phyloP scores from a whole-genome alignment of 2,113 vertebrate genomes.

The Hydropotes inermis region DNA sequence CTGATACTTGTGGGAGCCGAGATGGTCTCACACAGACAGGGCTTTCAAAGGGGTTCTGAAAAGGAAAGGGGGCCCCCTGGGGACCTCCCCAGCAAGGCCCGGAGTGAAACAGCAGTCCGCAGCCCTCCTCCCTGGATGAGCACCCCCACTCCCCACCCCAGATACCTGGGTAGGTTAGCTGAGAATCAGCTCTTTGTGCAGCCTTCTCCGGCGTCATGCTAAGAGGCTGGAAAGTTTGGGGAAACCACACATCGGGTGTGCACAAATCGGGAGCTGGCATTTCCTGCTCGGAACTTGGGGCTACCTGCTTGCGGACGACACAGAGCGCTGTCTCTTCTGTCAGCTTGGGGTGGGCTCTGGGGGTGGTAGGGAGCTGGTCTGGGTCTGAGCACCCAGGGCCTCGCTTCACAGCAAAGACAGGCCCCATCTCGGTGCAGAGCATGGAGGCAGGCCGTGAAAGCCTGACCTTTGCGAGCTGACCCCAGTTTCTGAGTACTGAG shows the following conservation, averaged over 20 bases:
- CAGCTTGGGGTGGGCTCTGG: conserved; percentile 66
- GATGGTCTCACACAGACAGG: conserved; percentile 90
- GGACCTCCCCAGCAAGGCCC: conserved; percentile 76
- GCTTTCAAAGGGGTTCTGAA: conserved; percentile 94
- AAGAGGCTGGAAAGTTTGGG: conserved; percentile 21
- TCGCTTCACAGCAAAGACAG: background rate
- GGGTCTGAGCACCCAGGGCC: conserved; percentile 46
- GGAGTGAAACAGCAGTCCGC: conserved; percentile 80
- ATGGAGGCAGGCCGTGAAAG: background rate
- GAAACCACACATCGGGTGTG: background rate
- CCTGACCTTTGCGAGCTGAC: background rate
- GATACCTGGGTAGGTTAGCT: conserved; percentile 53
- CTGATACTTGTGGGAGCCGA: conserved; percentile 96
- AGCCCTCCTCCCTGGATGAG: conserved; percentile 52
- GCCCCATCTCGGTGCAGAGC: background rate
- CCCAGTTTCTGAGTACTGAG: conserved; percentile 43
- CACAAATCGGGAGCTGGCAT: background rate
- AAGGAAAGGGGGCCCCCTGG: conserved; percentile 87
- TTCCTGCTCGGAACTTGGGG: conserved; percentile 68
- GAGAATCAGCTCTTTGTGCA: conserved; percentile 59
- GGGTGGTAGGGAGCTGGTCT: conserved; percentile 51
- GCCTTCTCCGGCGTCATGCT: background rate
- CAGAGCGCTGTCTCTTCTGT: conserved; percentile 28
- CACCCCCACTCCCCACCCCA: conserved; percentile 38
- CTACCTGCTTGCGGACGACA: conserved; percentile 73